Evolutionary conservation across 2,888 invertebrate species (phyloP).

Genomic region (Keiferia lycopersicella): DNA sequence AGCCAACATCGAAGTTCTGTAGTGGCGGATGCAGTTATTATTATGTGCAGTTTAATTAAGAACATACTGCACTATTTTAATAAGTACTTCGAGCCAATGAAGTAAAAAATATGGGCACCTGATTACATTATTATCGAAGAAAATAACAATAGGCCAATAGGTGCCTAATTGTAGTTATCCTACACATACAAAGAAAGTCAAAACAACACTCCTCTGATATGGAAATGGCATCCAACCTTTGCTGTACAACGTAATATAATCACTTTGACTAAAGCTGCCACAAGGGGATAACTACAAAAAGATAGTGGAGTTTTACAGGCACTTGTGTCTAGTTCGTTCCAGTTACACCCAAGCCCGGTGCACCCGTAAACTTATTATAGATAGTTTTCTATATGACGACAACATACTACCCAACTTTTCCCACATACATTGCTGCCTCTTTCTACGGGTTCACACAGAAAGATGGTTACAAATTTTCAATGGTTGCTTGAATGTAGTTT

Average conservation of each 20-base stretch:
- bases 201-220: not conserved
- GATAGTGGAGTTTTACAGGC: constrained; percentile 30
- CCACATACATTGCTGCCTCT: not conserved
- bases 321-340: constrained; percentile 32
- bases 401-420: not conserved
- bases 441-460: not conserved
- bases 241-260: constrained; percentile 9
- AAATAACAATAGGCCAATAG: no score
- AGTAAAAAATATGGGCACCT: no score
- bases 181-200: no score
- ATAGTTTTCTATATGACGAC: not conserved
- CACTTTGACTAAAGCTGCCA: constrained; percentile 27
- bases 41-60: no score
- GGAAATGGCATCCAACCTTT: not conserved
- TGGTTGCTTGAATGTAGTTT: not conserved
- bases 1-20: no score
- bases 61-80: no score
- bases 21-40: no score
- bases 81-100: no score
- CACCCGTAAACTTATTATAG: constrained; percentile 14
- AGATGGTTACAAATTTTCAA: not conserved
- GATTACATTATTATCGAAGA: no score
- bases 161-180: no score
- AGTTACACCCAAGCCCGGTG: constrained; percentile 29
- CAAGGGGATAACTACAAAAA: constrained; percentile 33